Evolutionary conservation across 2,113 vertebrate species (phyloP), one percentile per base, ranked within the genome.

Genomic region (Theristicus caerulescens): DNA sequence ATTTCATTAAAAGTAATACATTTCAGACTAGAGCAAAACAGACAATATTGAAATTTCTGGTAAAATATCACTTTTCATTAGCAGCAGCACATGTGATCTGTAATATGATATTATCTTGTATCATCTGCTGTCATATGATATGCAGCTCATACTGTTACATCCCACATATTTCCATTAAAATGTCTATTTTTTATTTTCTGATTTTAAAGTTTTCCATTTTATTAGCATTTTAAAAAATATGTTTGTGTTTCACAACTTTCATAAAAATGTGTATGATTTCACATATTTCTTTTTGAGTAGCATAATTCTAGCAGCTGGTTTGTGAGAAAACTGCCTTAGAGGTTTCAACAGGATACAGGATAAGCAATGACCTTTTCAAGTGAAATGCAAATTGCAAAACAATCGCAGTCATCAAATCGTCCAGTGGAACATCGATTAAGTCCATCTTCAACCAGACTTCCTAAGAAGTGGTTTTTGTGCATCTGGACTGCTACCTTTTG

Each of bases 331-430:
- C 12, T 24, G n/a, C 29, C 38, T 80, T 34, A 14, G 5, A 17
- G 17, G 11, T 90, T 88, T 51, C 72, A 93, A 87, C 88, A 96
- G 96, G 95, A 96, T 95, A 62, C 91, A 79, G 32, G 52, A 64
- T 58, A 88, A 76, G 82, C 94, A 93, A 6, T 93, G 97, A 98
- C 97, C 97, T 97, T 86, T 72, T 31, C 38, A 96, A 91, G 78
- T 70, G 89, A 94, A 95, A 97, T 90, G 52, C 29, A 76, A 93
- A 92, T 91, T 96, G 93, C 83, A 95, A 94, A 97, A 97, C 58
- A 90, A 62, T 82, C 13, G 1, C 34, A 69, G 72, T 59, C 27
- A 1, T 93, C 83, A 97, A 87, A 96, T 46, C 34, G 2, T 36
- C 54, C 16, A 13, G 65, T 57, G 71, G 95, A 94, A 96, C 95